Evolutionary conservation across 2,888 invertebrate species (phyloP).

Genomic region (Branchellion lobata): DNA sequence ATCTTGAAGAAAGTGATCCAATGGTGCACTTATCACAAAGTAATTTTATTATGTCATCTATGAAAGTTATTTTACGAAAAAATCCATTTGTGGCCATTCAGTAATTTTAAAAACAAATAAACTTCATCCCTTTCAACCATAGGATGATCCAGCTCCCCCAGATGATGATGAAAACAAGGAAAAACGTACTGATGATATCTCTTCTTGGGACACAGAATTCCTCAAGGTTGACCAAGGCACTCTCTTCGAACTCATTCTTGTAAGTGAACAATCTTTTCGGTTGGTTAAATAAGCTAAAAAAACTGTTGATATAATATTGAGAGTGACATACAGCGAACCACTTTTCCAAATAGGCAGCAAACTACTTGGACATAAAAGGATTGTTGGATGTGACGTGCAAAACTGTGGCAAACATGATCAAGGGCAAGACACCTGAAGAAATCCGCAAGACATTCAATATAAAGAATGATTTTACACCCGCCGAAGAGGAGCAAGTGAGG

Average conservation of each 20-base stretch:
- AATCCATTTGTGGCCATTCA: too few species aligned
- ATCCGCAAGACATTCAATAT: constrained; percentile 95
- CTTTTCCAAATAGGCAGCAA: constrained; percentile 83
- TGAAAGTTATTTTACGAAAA: neutral
- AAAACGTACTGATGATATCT: constrained; percentile 97
- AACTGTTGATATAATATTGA: neutral
- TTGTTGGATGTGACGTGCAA: constrained; percentile 96
- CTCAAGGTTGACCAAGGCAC: constrained; percentile 80
- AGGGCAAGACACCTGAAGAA: constrained; percentile 95
- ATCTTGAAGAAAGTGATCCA: constrained; percentile 81
- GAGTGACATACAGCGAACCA: too few species aligned
- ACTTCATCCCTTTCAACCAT: too few species aligned
- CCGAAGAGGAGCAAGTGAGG: constrained; percentile 78
- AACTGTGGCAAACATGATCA: constrained; percentile 96
- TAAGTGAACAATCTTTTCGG: constrained; percentile 55
- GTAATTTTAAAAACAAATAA: too few species aligned
- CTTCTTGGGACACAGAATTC: constrained; percentile 98
- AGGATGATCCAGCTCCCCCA: constrained; percentile 77
- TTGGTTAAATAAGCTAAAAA: neutral
- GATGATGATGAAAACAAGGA: constrained; percentile 95
- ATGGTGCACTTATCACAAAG: constrained; percentile 66
- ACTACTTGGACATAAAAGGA: constrained; percentile 86
- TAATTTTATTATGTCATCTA: neutral
- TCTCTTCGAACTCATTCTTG: constrained; percentile 86
- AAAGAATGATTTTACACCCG: constrained; percentile 87